Evolutionary conservation across 2,113 vertebrate genomes (phyloP).

Genomic region (Bubo bubo): DNA sequence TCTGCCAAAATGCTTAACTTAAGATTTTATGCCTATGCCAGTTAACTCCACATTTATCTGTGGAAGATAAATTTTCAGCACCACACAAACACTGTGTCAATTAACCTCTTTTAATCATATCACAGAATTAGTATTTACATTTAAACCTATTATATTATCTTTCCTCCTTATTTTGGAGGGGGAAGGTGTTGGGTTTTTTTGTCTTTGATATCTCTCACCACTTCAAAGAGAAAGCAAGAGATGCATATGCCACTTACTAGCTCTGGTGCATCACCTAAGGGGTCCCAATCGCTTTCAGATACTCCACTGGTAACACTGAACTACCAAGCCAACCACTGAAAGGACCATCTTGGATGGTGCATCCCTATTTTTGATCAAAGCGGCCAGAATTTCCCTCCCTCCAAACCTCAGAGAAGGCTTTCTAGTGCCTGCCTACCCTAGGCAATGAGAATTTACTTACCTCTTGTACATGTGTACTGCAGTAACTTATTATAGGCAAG

Average conservation of each 20-base stretch:
- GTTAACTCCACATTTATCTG: not conserved
- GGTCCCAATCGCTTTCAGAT: not conserved
- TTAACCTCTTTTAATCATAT: not conserved
- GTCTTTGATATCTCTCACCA: not conserved
- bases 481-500: not conserved
- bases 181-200: not conserved
- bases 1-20: not conserved
- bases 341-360: not conserved
- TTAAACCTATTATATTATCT: not conserved
- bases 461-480: not conserved
- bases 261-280: not conserved
- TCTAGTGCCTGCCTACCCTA: not conserved
- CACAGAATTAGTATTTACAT: not conserved
- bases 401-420: not conserved
- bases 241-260: not conserved
- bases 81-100: not conserved
- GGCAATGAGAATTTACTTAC: not conserved
- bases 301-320: not conserved
- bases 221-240: not conserved
- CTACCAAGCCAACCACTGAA: not conserved
- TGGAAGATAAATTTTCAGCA: not conserved
- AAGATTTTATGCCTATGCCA: not conserved
- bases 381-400: not conserved
- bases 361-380: not conserved
- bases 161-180: not conserved